A percentile compares a stretch with the other conserved stretches of the same genome.
Conservation (phyloP, 2,113 vertebrate species). For the Heterotis niloticus region DNA sequence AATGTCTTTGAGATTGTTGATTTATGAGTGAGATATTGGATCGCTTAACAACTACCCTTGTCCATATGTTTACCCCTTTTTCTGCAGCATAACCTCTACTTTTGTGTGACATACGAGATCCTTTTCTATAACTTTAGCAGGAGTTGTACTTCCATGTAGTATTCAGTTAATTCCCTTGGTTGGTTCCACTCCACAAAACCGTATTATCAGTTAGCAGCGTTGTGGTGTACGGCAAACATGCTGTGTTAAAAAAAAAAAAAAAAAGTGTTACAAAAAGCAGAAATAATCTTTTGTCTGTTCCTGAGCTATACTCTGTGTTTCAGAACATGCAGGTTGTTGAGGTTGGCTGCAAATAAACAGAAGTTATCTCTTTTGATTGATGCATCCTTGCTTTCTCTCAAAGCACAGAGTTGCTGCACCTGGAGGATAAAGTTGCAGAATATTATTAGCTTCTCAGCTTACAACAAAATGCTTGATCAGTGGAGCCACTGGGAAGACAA, state of each 20-base stretch:
- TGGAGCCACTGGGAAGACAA: too few relatives aligned
- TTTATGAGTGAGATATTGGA: neutral
- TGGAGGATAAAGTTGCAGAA: neutral
- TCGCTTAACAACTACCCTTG: neutral
- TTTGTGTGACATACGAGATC: neutral
- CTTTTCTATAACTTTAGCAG: neutral
- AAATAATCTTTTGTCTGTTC: too few relatives aligned
- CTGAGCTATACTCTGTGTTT: neutral
- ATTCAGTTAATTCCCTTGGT: neutral
- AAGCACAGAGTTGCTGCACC: neutral
- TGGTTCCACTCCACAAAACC: neutral
- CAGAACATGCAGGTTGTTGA: neutral
- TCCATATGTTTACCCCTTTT: neutral
- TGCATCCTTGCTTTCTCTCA: neutral
- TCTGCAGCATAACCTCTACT: neutral
- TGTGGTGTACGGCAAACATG: too few relatives aligned
- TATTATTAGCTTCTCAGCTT: neutral
- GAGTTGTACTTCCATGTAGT: neutral
- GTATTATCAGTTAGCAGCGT: neutral
- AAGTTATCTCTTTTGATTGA: neutral
- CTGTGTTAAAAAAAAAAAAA: too few relatives aligned
- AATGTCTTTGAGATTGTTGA: neutral
- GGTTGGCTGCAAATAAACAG: neutral
- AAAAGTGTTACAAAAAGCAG: too few relatives aligned
- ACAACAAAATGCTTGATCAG: too few relatives aligned